These are phyloP conservation scores for Esox masquinongy DNA, from an alignment of 2,797 vertebrate species.

Conservation along the genomic window DNA sequence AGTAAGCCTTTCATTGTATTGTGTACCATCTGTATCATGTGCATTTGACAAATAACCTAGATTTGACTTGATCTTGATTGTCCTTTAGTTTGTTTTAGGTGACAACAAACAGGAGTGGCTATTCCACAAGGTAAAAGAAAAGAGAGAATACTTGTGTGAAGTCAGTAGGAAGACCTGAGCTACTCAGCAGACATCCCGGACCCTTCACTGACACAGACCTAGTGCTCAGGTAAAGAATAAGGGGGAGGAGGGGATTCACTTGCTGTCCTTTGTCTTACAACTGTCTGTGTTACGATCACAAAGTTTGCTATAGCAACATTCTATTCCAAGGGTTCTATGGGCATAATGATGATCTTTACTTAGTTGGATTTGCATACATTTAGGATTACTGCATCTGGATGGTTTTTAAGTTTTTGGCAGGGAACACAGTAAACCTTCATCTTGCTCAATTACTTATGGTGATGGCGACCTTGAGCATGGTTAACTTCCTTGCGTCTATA, in stretches of 20 bases:
- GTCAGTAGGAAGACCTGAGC: background rate
- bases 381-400: too few relatives aligned
- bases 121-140: conserved; percentile 46
- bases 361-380: background rate
- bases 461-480: too few relatives aligned
- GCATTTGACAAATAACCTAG: too few relatives aligned
- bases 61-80: conserved; percentile 19
- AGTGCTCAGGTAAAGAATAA: conserved; percentile 28
- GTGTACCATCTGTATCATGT: too few relatives aligned
- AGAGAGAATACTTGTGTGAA: conserved; percentile 32
- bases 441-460: too few relatives aligned
- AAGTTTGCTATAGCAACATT: background rate
- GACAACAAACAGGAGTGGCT: conserved; percentile 52
- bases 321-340: background rate
- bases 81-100: conserved; percentile 31
- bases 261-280: background rate
- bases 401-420: too few relatives aligned
- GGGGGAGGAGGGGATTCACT: background rate
- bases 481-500: too few relatives aligned
- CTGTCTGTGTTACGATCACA: background rate
- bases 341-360: background rate
- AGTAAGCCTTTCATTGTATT: too few relatives aligned
- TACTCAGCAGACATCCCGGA: conserved; percentile 9
- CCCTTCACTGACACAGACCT: conserved; percentile 4
- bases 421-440: too few relatives aligned